Evolutionary conservation across 2,113 vertebrate genomes (phyloP).

Genomic region (Cochlearius cochlearius): DNA sequence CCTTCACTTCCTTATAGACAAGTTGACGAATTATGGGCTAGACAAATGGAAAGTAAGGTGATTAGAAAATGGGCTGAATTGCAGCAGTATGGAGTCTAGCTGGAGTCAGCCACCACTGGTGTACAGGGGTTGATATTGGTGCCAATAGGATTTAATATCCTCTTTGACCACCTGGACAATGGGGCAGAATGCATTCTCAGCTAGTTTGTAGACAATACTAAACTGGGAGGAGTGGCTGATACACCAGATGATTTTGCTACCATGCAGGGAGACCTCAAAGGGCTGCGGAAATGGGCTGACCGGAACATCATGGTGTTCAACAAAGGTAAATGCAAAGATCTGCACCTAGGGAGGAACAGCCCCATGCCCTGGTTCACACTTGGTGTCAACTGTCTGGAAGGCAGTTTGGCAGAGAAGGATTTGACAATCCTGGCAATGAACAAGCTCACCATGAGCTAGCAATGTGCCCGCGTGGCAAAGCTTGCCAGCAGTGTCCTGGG

Average conservation of each 20-base stretch:
- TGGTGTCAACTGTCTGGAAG: neutral
- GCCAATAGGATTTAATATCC: neutral
- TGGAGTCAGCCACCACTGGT: neutral
- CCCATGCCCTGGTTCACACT: neutral
- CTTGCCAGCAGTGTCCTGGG: neutral
- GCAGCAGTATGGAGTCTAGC: neutral
- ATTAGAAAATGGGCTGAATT: neutral
- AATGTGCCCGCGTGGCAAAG: neutral
- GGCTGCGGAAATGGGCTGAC: neutral
- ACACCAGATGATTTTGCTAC: neutral
- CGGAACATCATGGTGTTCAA: neutral
- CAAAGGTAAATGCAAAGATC: neutral
- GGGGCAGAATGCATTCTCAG: neutral
- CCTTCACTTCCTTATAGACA: neutral
- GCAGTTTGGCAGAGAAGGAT: neutral
- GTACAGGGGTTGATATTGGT: neutral
- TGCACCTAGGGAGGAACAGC: neutral
- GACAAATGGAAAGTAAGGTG: neutral
- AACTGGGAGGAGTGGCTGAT: neutral
- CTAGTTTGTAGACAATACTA: neutral
- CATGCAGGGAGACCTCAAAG: too few relatives aligned
- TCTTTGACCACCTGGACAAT: neutral
- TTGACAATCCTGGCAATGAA: neutral
- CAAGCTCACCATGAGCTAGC: neutral
- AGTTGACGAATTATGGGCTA: neutral